Conservation (phyloP, 92 coral and sea anemone species). For the Desmophyllum pertusum region DNA sequence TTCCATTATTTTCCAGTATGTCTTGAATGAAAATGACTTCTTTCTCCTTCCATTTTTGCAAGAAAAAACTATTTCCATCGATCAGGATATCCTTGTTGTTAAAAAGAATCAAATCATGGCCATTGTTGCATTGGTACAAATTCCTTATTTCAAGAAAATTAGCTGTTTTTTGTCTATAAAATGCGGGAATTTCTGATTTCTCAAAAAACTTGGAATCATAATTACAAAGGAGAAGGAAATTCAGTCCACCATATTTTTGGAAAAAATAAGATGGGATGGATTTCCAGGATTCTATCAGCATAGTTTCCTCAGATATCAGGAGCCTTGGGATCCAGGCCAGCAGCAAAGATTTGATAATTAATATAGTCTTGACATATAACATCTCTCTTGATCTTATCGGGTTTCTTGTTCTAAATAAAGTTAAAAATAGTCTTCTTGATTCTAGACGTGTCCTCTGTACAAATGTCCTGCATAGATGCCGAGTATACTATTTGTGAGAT, state of each 20-base stretch:
- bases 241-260: neutral
- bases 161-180: neutral
- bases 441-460: neutral
- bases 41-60: too few species aligned
- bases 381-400: neutral
- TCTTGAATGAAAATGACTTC: too few species aligned
- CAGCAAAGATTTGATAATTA: neutral
- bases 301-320: neutral
- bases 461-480: neutral
- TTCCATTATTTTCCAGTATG: too few species aligned
- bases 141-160: too few species aligned
- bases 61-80: too few species aligned
- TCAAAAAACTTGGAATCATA: neutral
- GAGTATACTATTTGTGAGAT: neutral
- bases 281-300: neutral
- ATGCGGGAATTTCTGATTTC: neutral
- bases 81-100: too few species aligned
- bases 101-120: too few species aligned
- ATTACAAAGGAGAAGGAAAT: neutral
- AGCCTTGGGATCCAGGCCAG: neutral
- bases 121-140: too few species aligned
- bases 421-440: neutral
- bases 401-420: neutral
- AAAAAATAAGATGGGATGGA: neutral
- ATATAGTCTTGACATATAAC: neutral